These are phyloP conservation scores for Crocallis elinguaria DNA, from an alignment of 2,888 invertebrate genomes.

Conservation along the genomic window DNA sequence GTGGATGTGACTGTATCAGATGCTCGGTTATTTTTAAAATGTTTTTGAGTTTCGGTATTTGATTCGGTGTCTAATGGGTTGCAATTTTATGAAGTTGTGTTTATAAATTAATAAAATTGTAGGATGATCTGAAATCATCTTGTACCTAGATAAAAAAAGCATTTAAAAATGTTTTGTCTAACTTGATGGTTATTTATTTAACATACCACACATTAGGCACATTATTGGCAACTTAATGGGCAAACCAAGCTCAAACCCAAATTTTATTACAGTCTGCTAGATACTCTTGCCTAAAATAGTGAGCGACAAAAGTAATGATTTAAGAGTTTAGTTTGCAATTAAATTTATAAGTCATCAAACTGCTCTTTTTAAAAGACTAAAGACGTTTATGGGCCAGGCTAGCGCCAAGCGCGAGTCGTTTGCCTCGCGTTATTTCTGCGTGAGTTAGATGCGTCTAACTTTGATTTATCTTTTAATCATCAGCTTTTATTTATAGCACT, in stretches of 20 bases:
- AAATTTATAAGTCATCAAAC: slow-evolving; percentile 3
- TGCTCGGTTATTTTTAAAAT: background rate
- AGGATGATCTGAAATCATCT: too few relatives aligned
- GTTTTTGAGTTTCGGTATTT: background rate
- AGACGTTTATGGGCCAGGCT: slow-evolving; percentile 28
- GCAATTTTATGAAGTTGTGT: too few relatives aligned
- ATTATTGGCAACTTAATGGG: too few relatives aligned
- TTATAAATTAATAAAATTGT: too few relatives aligned
- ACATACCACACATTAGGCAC: too few relatives aligned
- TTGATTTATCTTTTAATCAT: slow-evolving; percentile 41
- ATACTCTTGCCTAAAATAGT: background rate
- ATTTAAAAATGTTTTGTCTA: too few relatives aligned
- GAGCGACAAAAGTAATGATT: slow-evolving; percentile 26
- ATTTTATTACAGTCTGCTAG: too few relatives aligned
- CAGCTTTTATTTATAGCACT: slow-evolving; percentile 35
- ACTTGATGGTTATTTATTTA: too few relatives aligned
- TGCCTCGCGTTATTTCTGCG: slow-evolving; percentile 35
- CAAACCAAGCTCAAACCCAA: too few relatives aligned
- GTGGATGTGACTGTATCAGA: slow-evolving; percentile 42
- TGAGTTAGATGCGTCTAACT: slow-evolving; percentile 39
- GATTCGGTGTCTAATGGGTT: too few relatives aligned
- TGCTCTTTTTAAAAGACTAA: slow-evolving; percentile 22
- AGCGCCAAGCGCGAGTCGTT: slow-evolving; percentile 37
- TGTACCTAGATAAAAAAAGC: too few relatives aligned
- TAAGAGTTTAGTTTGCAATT: slow-evolving; percentile 4